Evolutionary conservation across 1,140 invertebrate genomes (phyloP).

Genomic region (Platorchestia sp.): DNA sequence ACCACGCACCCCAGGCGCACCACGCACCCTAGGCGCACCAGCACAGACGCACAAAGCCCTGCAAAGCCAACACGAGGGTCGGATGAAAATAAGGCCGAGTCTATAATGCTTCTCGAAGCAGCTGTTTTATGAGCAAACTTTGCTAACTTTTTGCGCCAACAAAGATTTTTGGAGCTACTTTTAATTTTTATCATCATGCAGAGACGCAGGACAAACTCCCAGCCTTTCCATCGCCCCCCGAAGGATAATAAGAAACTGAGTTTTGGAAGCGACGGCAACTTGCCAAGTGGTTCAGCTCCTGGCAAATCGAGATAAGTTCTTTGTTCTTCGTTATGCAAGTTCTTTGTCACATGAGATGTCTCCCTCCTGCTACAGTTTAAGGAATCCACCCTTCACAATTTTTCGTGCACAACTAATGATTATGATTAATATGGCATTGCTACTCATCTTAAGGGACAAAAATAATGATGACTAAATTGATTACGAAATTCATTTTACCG

Average conservation of each 20-base stretch:
- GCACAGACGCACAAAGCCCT: background rate
- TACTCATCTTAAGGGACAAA: too few species aligned
- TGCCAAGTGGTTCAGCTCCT: background rate
- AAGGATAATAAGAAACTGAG: background rate
- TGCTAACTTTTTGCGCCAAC: constrained; percentile 40
- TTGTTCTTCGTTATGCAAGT: too few species aligned
- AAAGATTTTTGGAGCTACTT: constrained; percentile 13
- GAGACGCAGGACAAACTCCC: constrained; percentile 9
- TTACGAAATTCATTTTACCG: too few species aligned
- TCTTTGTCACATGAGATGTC: background rate
- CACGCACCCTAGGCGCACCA: background rate
- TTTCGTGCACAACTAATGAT: too few species aligned
- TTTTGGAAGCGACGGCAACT: background rate
- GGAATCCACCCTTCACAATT: background rate
- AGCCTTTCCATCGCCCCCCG: background rate
- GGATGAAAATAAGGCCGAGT: background rate
- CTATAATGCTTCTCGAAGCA: background rate
- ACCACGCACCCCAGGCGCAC: background rate
- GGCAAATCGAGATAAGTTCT: background rate
- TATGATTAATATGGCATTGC: too few species aligned
- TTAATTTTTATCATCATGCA: constrained; percentile 42
- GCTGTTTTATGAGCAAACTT: constrained; percentile 46
- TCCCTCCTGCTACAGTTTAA: background rate
- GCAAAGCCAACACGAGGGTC: background rate
- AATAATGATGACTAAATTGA: too few species aligned